phyloP scores from a whole-genome alignment of 2,888 invertebrate species.

The Eupeodes luniger region DNA sequence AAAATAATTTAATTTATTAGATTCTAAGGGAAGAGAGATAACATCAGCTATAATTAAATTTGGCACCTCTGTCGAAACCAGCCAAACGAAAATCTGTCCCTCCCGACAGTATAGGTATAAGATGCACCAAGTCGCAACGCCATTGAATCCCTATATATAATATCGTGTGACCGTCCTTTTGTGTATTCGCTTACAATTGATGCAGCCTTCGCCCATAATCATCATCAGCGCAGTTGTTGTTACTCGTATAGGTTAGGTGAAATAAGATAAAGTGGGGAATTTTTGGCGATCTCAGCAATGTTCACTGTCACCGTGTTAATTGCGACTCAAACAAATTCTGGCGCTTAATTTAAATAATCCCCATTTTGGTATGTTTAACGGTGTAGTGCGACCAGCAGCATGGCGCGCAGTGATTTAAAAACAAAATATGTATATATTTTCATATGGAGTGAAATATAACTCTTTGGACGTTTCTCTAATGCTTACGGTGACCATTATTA shows the following conservation, averaged over 20 bases:
- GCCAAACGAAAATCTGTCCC: conserved; percentile 39
- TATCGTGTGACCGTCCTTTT: conserved; percentile 58
- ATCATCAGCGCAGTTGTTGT: conserved; percentile 21
- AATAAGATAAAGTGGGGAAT: conserved; percentile 51
- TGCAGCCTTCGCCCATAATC: conserved; percentile 37
- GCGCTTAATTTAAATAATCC: conserved; percentile 74
- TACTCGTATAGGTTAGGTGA: background rate
- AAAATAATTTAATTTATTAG: conserved; percentile 61
- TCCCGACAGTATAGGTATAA: conserved; percentile 6
- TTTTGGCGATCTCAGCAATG: conserved; percentile 67
- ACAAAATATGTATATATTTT: background rate
- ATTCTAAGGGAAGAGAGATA: conserved; percentile 37
- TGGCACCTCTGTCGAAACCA: conserved; percentile 63
- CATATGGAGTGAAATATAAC: background rate
- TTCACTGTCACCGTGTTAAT: conserved; percentile 72
- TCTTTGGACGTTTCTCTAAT: background rate
- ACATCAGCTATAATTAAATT: conserved; percentile 69
- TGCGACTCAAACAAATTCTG: conserved; percentile 69
- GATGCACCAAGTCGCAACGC: background rate
- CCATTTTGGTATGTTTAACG: background rate
- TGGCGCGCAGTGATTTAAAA: background rate
- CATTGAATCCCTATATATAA: conserved; percentile 61
- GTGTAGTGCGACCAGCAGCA: background rate
- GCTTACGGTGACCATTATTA: background rate
- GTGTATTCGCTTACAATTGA: conserved; percentile 38